These are phyloP conservation scores for Oenanthe melanoleuca DNA, from an alignment of 2,113 vertebrate genomes.

Conservation along the genomic window DNA sequence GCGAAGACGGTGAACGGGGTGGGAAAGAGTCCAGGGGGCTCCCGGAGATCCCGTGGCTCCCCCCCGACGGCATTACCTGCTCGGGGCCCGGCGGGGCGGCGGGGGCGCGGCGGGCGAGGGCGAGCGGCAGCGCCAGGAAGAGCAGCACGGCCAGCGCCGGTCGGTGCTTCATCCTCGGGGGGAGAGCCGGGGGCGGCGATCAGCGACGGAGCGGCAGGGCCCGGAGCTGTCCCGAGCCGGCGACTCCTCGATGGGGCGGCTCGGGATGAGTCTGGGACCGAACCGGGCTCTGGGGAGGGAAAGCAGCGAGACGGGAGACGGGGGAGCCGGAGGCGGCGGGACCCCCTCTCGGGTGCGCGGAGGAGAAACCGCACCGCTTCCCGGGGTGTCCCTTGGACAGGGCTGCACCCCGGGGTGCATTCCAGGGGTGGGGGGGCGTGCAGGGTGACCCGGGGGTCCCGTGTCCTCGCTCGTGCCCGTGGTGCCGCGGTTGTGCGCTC, in stretches of 20 bases:
- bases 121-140: not conserved
- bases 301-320: not conserved
- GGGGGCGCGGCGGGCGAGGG: not conserved
- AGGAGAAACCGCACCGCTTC: not conserved
- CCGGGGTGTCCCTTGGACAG: not conserved
- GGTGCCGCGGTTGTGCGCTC: not conserved
- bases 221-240: too few species aligned
- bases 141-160: not conserved
- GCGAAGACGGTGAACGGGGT: not conserved
- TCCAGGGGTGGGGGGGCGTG: not conserved
- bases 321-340: not conserved
- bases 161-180: too few species aligned
- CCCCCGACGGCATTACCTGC: not conserved
- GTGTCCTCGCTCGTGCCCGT: accelerated
- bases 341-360: not conserved
- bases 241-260: too few species aligned
- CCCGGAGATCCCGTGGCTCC: not conserved
- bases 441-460: not conserved
- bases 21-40: not conserved
- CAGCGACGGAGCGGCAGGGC: too few species aligned
- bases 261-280: not conserved
- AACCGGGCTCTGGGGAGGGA: not conserved
- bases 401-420: not conserved
- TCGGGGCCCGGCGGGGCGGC: not conserved
- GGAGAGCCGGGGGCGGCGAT: too few species aligned